Percentiles rank a stretch among this genome's conserved stretches.
These are phyloP conservation scores for Andrena bucephala DNA, from an alignment of 2,888 invertebrate genomes.

Conservation along the genomic window DNA sequence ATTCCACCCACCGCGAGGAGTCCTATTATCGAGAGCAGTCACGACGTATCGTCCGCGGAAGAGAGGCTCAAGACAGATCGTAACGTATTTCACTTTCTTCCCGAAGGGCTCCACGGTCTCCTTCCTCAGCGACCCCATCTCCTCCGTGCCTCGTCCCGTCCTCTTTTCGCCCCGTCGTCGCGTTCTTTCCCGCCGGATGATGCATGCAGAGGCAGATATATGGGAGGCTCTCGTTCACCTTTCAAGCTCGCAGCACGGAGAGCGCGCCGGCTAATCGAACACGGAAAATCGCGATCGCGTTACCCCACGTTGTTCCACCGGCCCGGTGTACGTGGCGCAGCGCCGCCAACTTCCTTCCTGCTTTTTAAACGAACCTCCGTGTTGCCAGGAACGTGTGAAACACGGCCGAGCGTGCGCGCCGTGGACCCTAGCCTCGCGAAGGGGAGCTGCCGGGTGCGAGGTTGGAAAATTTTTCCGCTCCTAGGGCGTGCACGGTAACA, in stretches of 20 bases:
- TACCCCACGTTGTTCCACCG: constrained; percentile 59
- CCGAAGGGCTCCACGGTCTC: constrained; percentile 69
- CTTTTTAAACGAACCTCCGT: constrained; percentile 13
- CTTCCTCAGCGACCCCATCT: constrained; percentile 6
- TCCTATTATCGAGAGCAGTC: constrained; percentile 80
- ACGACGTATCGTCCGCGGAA: constrained; percentile 78
- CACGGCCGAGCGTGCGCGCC: not conserved
- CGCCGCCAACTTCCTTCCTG: constrained; percentile 4
- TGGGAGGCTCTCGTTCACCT: constrained; percentile 34
- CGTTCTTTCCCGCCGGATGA: constrained; percentile 64
- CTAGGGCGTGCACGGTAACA: constrained; percentile 19
- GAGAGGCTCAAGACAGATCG: constrained; percentile 73
- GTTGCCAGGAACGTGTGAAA: not conserved
- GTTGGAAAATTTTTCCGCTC: constrained; percentile 38
- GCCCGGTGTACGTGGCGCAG: not conserved
- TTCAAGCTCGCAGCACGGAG: constrained; percentile 42
- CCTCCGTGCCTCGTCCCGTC: constrained; percentile 1
- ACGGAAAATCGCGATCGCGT: constrained; percentile 79
- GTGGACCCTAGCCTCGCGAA: constrained; percentile 35
- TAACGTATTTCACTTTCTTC: constrained; percentile 82
- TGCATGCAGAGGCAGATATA: constrained; percentile 69
- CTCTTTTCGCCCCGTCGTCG: constrained; percentile 28
- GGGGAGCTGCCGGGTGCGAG: constrained; percentile 8
- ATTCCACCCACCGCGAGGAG: constrained; percentile 78
- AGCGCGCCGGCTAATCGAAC: constrained; percentile 76